Conservation (phyloP, 2,797 vertebrate genomes). For the Tympanoctomys barrerae region DNA sequence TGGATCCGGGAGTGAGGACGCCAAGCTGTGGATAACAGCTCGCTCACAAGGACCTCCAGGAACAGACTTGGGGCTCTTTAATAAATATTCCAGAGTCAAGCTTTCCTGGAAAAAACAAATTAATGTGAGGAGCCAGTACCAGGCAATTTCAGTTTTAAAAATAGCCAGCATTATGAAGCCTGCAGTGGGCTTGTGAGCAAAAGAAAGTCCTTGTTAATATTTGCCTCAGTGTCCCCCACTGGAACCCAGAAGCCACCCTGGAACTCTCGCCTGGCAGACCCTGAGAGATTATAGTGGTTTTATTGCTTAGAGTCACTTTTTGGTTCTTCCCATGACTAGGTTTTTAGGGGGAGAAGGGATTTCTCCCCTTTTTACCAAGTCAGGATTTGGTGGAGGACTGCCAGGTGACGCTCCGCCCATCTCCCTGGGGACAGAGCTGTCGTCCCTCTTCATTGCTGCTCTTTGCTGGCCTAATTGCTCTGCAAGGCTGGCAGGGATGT, state of each 20-base stretch:
- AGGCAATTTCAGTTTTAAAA: conserved; percentile 82
- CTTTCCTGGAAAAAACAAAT: conserved; percentile 82
- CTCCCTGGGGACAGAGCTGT: conserved; percentile 67
- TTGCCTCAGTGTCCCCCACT: conserved; percentile 41
- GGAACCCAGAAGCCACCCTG: background rate
- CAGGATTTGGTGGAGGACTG: background rate
- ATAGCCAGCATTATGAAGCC: conserved; percentile 71
- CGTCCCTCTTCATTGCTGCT: conserved; percentile 83
- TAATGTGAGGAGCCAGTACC: conserved; percentile 71
- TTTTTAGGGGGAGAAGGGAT: background rate
- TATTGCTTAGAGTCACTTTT: conserved; percentile 32
- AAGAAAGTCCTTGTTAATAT: conserved; percentile 60
- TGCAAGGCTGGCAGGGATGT: conserved; percentile 87
- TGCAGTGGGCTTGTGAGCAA: conserved; percentile 54
- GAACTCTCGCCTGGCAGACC: conserved; percentile 11
- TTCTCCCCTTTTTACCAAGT: conserved; percentile 59
- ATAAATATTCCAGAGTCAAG: conserved; percentile 68
- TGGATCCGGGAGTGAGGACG: background rate
- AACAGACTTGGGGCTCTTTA: conserved; percentile 61
- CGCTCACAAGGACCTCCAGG: conserved; percentile 64
- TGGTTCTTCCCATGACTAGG: conserved; percentile 41
- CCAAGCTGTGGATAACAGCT: background rate
- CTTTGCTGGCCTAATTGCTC: conserved; percentile 89
- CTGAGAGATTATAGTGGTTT: conserved; percentile 21
- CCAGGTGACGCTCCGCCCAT: conserved; percentile 21